Base-by-base conservation (phyloP, 2,797 vertebrate genomes). In the Smutsia gigantea region DNA sequence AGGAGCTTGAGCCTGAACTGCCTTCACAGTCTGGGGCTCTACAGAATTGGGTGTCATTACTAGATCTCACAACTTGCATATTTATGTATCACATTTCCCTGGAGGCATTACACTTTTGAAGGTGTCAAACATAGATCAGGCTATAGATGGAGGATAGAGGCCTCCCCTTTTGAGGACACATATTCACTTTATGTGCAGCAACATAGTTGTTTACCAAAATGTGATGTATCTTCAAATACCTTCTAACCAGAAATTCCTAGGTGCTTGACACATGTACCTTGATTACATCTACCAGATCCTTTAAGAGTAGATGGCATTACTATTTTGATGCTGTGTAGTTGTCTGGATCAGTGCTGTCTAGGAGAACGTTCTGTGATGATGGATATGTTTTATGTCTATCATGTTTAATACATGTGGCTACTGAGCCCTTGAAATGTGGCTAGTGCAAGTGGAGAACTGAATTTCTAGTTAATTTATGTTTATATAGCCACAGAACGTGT, bases 101-200 rank as follows among this genome's bases (percentile, higher is more conserved):
- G 55, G n/a, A 34, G 39, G 81, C 59, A 59, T 0, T 49, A 34
- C 29, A 90, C 77, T 94, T 93, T 18, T 23, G 42, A 92, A 93
- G 81, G 68, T 66, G 93, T 89, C 84, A 92, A 82, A 79, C 77
- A 78, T 18, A 87, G 87, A 94, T 88, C 4, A 61, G 86, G 34
- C 74, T 82, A 5, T 0, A 29, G 25, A 8, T 5, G 37, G 11
- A 94, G 68, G 57, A 12, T 55, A 68, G 88, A 86, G 84, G 7
- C 27, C 71, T 87, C 23, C 49, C 29, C 49, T 39, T 59, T 9
- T 5, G 69, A 94, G 68, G 88, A 90, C n/a, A 74, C 37, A 77
- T 23, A 95, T 34, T 23, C 31, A 63, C 29, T 51, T 42, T 18
- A 64, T 4, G 19, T 64, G 21, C 7, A 13, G 69, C 21, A 42